Base-by-base conservation (phyloP, 2,888 invertebrate species). In the Petrolisthes manimaculis region DNA sequence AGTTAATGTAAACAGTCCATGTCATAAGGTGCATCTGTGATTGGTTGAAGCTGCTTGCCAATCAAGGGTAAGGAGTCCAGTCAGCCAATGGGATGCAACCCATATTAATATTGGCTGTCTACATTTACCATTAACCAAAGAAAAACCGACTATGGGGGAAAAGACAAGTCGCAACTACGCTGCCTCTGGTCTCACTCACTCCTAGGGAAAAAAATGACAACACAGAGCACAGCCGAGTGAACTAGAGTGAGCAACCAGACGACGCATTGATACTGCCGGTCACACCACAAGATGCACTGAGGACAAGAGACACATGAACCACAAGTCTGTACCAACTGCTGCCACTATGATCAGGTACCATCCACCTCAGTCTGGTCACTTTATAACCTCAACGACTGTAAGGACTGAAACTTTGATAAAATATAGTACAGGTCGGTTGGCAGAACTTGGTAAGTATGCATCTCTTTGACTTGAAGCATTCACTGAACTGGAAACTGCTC, bases 211-310 rank as follows among this genome's bases (percentile, higher is more conserved):
- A 82, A 75, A 53, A 71, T 71, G 14, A 71, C 71, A 71, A 71
- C 51, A 78, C 53, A 4, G 12, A 14, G 12, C n/a, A 78, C 80
- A 86, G 37, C 77, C 77, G 74, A 86, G 69, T 55, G 71, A 71
- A 84, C 88, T 88, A 88, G 71, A 88, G 80, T 80, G 84, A 84
- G 71, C 77, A 37, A 54, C 77, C 71, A 79, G 53, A 54, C 67
- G 71, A 85, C 79, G 69, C 77, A 77, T 75, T 67, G 56, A 79
- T 79, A 85, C 79, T 85, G 69, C 69, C 67, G 79, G 77, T 79
- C 79, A 79, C 77, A 61, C 77, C 85, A 85, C 79, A 85, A 6
- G 61, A 79, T 85, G 79, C 85, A 85, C 54, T 85, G 53, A 21
- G 21, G 79, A 69, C 61, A 85, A 79, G 69, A 85, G 85, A 85